These are phyloP conservation scores for Stramonita haemastoma DNA, from an alignment of 2,888 invertebrate genomes.

Conservation along the genomic window DNA sequence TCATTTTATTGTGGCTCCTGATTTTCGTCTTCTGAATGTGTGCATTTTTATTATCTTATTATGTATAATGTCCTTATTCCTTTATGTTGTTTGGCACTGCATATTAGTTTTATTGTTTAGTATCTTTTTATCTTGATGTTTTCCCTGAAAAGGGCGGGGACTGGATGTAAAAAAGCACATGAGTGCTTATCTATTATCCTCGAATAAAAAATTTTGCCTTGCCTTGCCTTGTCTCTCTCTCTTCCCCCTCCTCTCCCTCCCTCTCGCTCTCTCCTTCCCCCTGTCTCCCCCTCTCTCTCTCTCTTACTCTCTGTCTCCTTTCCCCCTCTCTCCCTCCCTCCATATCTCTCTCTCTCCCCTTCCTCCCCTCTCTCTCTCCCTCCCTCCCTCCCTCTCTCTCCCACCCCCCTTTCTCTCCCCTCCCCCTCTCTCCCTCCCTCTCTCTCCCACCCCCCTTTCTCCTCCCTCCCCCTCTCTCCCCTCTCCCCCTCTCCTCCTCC, in stretches of 20 bases:
- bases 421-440: background rate
- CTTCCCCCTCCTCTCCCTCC: background rate
- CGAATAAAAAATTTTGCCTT: no score
- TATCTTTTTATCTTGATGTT: no score
- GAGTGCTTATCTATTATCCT: no score
- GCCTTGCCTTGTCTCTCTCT: background rate
- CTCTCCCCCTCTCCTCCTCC: background rate
- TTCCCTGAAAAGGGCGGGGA: no score
- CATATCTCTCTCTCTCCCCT: conserved; percentile 32
- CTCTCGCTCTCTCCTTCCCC: background rate
- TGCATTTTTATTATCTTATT: no score
- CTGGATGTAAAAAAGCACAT: no score
- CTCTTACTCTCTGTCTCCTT: background rate
- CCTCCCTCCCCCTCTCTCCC: background rate
- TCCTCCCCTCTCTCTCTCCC: conserved; percentile 37
- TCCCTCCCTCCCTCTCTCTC: conserved; percentile 34
- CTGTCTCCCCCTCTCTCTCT: background rate
- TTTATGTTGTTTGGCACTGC: no score
- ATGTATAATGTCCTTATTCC: no score
- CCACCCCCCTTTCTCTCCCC: conserved; percentile 38
- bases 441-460: background rate
- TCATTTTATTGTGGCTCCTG: no score
- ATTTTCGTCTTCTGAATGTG: no score
- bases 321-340: background rate
- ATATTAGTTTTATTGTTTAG: no score